Percentiles rank a stretch among this genome's conserved stretches.
These are phyloP conservation scores for Climacteris rufus DNA, from an alignment of 2,113 vertebrate genomes.

Conservation along the genomic window DNA sequence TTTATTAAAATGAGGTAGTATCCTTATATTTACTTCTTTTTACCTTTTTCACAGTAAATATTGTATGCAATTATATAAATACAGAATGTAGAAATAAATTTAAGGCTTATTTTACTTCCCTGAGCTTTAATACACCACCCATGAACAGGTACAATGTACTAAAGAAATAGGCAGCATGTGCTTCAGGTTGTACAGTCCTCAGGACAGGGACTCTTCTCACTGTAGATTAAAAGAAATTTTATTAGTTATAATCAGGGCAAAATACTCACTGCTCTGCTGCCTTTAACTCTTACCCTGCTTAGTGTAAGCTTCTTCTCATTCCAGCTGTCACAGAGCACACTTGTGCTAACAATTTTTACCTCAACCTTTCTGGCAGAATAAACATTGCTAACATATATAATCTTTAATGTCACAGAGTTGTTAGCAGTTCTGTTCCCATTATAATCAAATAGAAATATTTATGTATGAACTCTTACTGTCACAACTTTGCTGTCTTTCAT, in stretches of 20 bases:
- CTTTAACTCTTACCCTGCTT: neutral
- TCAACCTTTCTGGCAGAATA: neutral
- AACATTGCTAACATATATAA: neutral
- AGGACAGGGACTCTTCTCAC: neutral
- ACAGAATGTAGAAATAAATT: neutral
- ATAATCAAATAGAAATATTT: neutral
- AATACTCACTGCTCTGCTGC: neutral
- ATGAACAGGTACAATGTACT: neutral
- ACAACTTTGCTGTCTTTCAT: neutral
- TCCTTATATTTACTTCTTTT: neutral
- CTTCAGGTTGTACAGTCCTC: neutral
- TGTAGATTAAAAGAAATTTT: neutral
- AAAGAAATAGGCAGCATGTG: neutral
- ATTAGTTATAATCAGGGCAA: neutral
- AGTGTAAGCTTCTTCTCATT: neutral
- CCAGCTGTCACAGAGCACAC: neutral
- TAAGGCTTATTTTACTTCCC: neutral
- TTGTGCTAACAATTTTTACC: neutral
- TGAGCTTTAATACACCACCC: neutral
- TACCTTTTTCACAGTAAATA: neutral
- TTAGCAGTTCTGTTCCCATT: neutral
- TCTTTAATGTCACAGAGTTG: neutral
- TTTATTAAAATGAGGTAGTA: neutral
- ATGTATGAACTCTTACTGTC: neutral
- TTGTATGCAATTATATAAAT: neutral